Percentiles rank a stretch among this genome's conserved stretches.
These are phyloP conservation scores for Balearica regulorum DNA, from an alignment of 2,797 vertebrate genomes.

Conservation along the genomic window DNA sequence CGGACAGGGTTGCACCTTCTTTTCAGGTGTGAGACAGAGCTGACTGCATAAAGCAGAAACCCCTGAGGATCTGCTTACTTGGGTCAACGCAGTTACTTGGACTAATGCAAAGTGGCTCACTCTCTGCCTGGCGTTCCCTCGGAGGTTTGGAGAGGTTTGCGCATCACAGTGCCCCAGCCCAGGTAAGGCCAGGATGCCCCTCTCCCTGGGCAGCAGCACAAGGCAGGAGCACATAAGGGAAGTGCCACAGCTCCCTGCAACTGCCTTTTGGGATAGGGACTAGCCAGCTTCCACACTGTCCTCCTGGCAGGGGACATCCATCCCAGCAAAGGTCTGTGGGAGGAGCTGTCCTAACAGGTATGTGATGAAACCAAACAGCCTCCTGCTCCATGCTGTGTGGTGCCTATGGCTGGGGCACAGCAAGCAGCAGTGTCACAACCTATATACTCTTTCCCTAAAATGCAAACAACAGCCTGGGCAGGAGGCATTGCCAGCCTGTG, in stretches of 20 bases:
- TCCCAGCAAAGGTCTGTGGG: not conserved
- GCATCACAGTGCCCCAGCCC: rapidly evolving
- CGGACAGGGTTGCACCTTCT: not conserved
- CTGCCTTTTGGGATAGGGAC: not conserved
- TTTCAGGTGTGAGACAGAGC: not conserved
- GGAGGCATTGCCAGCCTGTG: not conserved
- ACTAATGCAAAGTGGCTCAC: not conserved
- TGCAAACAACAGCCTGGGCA: not conserved
- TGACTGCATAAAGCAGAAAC: not conserved
- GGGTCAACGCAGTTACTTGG: not conserved
- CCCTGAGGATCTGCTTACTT: not conserved
- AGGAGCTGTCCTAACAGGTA: not conserved
- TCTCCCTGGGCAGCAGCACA: not conserved
- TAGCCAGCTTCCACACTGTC: not conserved
- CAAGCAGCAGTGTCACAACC: not conserved
- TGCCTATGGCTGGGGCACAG: not conserved
- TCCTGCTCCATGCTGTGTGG: rapidly evolving
- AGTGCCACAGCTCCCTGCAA: rapidly evolving
- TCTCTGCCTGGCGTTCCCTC: not conserved
- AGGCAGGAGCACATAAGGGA: not conserved
- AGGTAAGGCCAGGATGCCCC: not conserved
- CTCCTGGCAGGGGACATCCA: rapidly evolving
- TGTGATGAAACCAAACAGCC: not conserved
- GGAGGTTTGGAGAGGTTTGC: rapidly evolving
- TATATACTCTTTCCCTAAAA: not conserved